These are phyloP conservation scores for Tolypeutes matacus DNA, from an alignment of 2,797 vertebrate genomes.

Conservation along the genomic window DNA sequence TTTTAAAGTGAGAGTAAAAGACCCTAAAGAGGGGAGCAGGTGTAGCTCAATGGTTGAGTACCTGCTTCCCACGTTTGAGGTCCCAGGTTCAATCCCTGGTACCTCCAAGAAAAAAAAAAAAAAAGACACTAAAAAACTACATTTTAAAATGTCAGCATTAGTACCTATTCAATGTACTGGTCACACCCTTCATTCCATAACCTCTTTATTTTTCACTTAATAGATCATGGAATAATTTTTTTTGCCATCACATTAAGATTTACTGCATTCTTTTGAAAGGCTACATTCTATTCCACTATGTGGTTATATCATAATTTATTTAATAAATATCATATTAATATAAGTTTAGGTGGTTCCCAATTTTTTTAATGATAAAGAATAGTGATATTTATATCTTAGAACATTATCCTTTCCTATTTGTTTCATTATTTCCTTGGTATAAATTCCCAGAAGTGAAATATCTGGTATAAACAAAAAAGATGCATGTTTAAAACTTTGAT, in stretches of 20 bases:
- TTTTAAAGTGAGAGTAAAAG: background rate
- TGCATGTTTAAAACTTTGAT: slow-evolving; percentile 21
- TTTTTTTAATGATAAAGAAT: slow-evolving; percentile 55
- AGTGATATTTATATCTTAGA: background rate
- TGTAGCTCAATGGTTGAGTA: too few relatives aligned
- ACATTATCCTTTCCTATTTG: background rate
- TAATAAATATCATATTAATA: background rate
- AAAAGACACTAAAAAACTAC: slow-evolving; percentile 2
- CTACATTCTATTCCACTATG: background rate
- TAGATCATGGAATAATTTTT: background rate
- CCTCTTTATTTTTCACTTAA: background rate
- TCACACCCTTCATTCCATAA: background rate
- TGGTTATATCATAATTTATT: background rate
- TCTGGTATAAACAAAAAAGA: background rate
- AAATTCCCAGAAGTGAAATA: slow-evolving; percentile 12
- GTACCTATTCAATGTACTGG: background rate
- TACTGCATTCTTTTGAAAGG: background rate
- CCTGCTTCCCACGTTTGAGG: too few relatives aligned
- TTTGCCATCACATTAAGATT: slow-evolving; percentile 25
- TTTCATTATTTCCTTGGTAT: slow-evolving; percentile 48
- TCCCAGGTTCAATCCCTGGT: too few relatives aligned
- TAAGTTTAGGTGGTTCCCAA: background rate
- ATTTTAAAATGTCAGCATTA: background rate
- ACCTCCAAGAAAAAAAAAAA: too few relatives aligned
- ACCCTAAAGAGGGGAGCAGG: background rate